Base-by-base conservation (phyloP, 1,140 invertebrate species). In the Branchinecta lynchi region DNA sequence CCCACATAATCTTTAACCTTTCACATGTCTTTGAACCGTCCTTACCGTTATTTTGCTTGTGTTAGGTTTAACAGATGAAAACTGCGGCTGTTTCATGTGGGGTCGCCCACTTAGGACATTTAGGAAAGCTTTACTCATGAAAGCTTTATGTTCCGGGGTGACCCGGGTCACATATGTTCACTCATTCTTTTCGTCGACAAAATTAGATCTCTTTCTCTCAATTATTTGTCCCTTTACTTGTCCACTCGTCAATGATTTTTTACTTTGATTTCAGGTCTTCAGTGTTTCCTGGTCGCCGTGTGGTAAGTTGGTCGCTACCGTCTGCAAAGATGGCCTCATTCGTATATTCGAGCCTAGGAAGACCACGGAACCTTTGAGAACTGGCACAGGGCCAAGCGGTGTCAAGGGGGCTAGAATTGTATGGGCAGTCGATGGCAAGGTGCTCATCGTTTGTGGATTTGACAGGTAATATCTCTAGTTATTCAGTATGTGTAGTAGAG, bases 261-360 rank as follows among this genome's bases (percentile, higher is more conserved):
- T 65, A 60, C 71, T 10, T 69, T 68, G 8, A 71, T 74, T 76
- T n/a, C 77, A 85, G 82, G 92, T 96, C 76, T 95, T 94, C 72
- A 87, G 89, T 71, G 82, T 92, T 67, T 87, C 89, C 8, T 97
- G 93, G 93, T 94, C 91, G 71, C 88, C 88, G 0, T 91, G 90
- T 76, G 93, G 93, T 1, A 84, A 84, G 8, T 86, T 84, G 75
- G 82, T 92, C 65, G 90, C 91, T 8, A 93, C 89, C 7, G 85
- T 92, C 0, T 91, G 90, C 78, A 93, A 92, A 77, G 93, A 96
- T 80, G 86, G 87, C n/a, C 86, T 87, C 74, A 80, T 96, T 8
- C 82, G 92, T 73, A 85, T 96, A 44, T 90, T 85, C 76, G 84
- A 89, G 74, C 90, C 91, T 6, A 82, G 92, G 67, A 75, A 72